These are phyloP conservation scores for Podocnemis expansa DNA, from an alignment of 2,113 vertebrate species.

Conservation along the genomic window DNA sequence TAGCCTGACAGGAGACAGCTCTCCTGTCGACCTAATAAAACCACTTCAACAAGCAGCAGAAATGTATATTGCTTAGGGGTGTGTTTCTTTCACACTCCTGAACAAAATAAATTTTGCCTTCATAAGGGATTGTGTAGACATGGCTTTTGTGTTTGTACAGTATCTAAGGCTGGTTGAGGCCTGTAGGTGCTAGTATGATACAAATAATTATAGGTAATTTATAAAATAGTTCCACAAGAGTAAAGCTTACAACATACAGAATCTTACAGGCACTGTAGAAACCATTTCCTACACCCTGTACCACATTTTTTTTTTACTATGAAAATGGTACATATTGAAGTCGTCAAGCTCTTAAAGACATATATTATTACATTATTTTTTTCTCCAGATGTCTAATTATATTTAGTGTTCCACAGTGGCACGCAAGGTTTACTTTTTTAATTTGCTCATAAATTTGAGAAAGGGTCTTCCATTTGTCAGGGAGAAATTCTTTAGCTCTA, in stretches of 20 bases:
- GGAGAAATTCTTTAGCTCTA: not conserved
- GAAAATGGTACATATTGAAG: not conserved
- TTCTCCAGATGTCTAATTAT: not conserved
- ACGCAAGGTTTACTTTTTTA: constrained; percentile 8
- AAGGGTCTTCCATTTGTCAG: not conserved
- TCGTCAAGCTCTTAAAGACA: constrained; percentile 1
- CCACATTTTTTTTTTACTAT: not conserved
- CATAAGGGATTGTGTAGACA: no score
- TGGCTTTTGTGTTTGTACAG: not conserved
- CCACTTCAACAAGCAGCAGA: no score
- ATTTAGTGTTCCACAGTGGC: not conserved
- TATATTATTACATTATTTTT: not conserved
- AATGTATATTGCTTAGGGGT: no score
- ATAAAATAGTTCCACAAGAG: not conserved
- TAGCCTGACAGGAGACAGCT: no score
- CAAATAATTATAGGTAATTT: not conserved
- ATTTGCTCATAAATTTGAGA: not conserved
- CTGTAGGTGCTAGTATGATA: not conserved
- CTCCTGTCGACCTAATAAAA: no score
- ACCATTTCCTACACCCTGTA: not conserved
- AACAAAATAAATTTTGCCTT: no score
- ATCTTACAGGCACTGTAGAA: not conserved
- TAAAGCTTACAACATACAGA: not conserved
- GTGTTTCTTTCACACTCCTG: no score
- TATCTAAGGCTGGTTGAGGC: not conserved